Evolutionary conservation across 2,888 invertebrate genomes (phyloP), one percentile per base, ranked within the genome.

Genomic region (Idaea dimidiata): DNA sequence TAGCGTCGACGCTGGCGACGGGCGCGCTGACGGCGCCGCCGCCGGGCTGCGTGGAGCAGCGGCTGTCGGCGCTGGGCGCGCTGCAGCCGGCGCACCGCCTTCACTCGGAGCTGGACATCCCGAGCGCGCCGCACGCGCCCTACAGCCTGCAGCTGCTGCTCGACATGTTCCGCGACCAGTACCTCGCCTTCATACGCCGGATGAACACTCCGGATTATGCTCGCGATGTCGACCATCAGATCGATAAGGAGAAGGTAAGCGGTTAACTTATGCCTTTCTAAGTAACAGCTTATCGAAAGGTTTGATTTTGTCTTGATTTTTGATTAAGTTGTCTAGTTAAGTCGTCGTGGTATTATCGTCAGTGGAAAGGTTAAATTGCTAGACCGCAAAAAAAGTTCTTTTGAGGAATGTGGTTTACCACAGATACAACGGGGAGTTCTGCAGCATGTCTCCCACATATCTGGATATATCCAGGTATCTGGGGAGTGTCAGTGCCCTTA

Each of bases 11-110:
- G 17, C 95, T 96, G 18, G 95, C 95, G 60, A 96, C 96, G 84
- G 95, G 94, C 89, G 86, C 89, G 59, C 90, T 89, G 83, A 93
- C 96, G 69, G 97, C 97, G 54, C 97, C 97, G 33, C 97, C 97
- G 58, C 97, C 97, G 10, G 98, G 98, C 61, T 97, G 97, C 83
- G 97, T 98, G 64, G 98, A 97, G 86, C 97, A 98, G 83, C 97
- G 97, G 73, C 90, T 98, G 65, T 97, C 97, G 4, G 95, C 96
- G 57, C 91, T 97, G 61, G 95, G 96, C 56, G 93, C 93, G 76
- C 93, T 95, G 79, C 95, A 95, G 80, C 93, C 95, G 65, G 87
- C 93, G 24, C 91, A 93, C 58, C 84, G 88, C 17, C 94, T 96
- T 66, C 97, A 98, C 84, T 95, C 95, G 62, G 97, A 97, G 89